phyloP scores from a whole-genome alignment of 2,113 vertebrate genomes.

The Synchiropus splendidus region DNA sequence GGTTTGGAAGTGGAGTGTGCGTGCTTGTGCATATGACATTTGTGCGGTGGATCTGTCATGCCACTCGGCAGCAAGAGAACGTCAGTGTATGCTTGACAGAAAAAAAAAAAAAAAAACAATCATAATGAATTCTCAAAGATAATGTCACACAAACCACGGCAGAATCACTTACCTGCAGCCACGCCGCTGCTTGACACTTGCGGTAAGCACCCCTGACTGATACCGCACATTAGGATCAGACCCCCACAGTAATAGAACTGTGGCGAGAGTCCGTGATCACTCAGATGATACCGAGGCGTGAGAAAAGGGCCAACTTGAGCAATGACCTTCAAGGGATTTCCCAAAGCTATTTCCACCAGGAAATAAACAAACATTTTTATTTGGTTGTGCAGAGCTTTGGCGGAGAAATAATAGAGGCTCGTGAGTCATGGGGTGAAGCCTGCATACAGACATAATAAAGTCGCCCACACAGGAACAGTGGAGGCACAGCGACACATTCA shows the following conservation, averaged over 20 bases:
- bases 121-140: neutral
- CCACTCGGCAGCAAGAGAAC: neutral
- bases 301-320: slow-evolving; percentile 13
- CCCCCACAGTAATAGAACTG: slow-evolving; percentile 11
- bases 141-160: neutral
- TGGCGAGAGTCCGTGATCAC: slow-evolving; percentile 12
- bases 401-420: slow-evolving; percentile 27
- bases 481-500: slow-evolving; percentile 7
- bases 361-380: slow-evolving; percentile 36
- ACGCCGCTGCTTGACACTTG: neutral
- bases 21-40: slow-evolving; percentile 3
- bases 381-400: slow-evolving; percentile 9
- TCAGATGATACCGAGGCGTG: slow-evolving; percentile 10
- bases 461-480: slow-evolving; percentile 16
- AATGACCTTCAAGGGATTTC: slow-evolving; percentile 31
- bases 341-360: slow-evolving; percentile 18
- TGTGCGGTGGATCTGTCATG: slow-evolving; percentile 3
- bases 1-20: slow-evolving; percentile 13
- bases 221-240: slow-evolving; percentile 12
- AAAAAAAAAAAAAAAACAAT: neutral
- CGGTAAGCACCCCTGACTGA: slow-evolving; percentile 9
- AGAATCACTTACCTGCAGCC: slow-evolving; percentile 5
- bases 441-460: slow-evolving; percentile 46
- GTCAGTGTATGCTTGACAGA: neutral
- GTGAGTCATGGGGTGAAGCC: slow-evolving; percentile 39